A percentile compares a stretch with the other conserved stretches of the same genome.
These are phyloP conservation scores for Orthosia gothica DNA, from an alignment of 2,888 invertebrate genomes.

Conservation along the genomic window DNA sequence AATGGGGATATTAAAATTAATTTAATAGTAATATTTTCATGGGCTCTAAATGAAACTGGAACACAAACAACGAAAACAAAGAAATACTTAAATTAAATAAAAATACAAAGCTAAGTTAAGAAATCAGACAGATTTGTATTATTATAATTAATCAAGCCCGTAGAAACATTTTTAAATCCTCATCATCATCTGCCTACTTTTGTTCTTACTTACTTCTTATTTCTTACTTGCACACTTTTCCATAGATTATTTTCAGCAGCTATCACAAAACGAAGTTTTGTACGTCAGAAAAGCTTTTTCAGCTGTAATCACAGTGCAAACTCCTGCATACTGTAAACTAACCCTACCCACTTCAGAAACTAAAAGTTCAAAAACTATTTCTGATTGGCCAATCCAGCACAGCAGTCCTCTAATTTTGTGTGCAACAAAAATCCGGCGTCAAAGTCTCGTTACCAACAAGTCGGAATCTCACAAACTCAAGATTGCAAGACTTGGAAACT, in stretches of 20 bases:
- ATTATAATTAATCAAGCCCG: too few relatives aligned
- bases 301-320: neutral
- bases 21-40: neutral
- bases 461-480: constrained; percentile 55
- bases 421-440: constrained; percentile 33
- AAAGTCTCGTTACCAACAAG: constrained; percentile 59
- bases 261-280: neutral
- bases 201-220: too few relatives aligned
- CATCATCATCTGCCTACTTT: too few relatives aligned
- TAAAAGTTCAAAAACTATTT: neutral
- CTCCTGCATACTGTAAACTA: neutral
- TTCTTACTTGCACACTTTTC: too few relatives aligned
- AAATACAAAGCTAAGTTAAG: too few relatives aligned
- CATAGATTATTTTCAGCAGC: too few relatives aligned
- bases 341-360: neutral
- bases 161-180: too few relatives aligned
- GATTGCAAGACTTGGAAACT: constrained; percentile 64
- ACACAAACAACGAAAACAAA: too few relatives aligned
- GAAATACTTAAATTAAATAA: too few relatives aligned
- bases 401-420: constrained; percentile 20
- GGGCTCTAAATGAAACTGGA: neutral
- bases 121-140: too few relatives aligned
- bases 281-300: neutral
- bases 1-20: constrained; percentile 19
- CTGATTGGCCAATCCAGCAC: constrained; percentile 7